Conservation (phyloP, 2,797 vertebrate genomes). For the Notamacropus eugenii region DNA sequence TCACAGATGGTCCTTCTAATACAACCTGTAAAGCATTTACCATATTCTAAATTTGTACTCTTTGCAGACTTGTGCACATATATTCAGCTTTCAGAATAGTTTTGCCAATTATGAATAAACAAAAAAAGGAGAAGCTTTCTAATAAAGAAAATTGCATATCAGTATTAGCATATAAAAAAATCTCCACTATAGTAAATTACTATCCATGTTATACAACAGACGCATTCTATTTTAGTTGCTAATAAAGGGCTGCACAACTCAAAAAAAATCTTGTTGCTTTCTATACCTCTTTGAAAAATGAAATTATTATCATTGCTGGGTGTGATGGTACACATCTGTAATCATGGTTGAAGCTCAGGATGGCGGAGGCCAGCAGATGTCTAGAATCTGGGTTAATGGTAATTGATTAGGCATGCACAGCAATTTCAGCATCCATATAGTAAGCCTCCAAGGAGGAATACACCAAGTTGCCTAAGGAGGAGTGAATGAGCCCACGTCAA, state of each 20-base stretch:
- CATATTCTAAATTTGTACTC: too few relatives aligned
- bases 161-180: constrained; percentile 90
- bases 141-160: constrained; percentile 87
- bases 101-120: too few relatives aligned
- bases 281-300: too few relatives aligned
- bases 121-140: constrained; percentile 84
- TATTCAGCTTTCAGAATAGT: too few relatives aligned
- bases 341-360: background rate
- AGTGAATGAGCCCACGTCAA: too few relatives aligned
- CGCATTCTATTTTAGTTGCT: constrained; percentile 93
- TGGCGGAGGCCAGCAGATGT: background rate
- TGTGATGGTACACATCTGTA: background rate
- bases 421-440: too few relatives aligned
- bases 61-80: too few relatives aligned
- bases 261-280: constrained; percentile 63
- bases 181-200: constrained; percentile 89
- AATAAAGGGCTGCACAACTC: constrained; percentile 98
- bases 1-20: too few relatives aligned
- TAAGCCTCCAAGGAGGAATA: too few relatives aligned
- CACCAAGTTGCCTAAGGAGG: too few relatives aligned
- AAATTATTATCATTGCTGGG: background rate
- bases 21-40: too few relatives aligned
- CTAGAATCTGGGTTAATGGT: background rate
- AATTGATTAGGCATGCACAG: too few relatives aligned
- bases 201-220: constrained; percentile 90